phyloP scores from a whole-genome alignment of 2,113 vertebrate genomes.

The Todiramphus chloris region DNA sequence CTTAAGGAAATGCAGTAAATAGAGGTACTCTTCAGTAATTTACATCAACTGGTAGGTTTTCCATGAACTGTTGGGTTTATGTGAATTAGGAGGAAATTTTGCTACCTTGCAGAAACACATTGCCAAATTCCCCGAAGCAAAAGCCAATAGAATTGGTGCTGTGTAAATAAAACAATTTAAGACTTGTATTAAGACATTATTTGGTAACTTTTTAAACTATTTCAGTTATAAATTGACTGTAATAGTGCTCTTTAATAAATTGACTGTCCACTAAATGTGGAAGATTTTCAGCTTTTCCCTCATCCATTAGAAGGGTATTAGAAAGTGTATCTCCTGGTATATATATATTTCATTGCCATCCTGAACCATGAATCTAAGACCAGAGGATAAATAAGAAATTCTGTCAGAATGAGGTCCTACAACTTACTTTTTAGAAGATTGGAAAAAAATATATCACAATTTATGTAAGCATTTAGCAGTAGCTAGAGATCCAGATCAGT shows the following conservation, averaged over 20 bases:
- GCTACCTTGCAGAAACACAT: not conserved
- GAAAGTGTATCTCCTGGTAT: not conserved
- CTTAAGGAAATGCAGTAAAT: not conserved
- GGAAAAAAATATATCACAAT: not conserved
- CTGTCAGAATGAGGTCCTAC: not conserved
- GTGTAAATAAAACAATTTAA: not conserved
- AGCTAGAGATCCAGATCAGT: not conserved
- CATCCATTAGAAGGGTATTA: not conserved
- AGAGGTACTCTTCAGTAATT: not conserved
- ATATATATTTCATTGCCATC: not conserved
- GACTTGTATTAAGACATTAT: not conserved
- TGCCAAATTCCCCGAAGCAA: not conserved
- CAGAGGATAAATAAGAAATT: not conserved
- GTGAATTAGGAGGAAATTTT: not conserved
- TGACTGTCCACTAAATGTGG: not conserved
- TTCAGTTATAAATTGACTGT: not conserved
- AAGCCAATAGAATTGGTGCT: not conserved
- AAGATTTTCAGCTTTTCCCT: not conserved
- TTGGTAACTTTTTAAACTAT: not conserved
- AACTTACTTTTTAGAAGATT: not conserved
- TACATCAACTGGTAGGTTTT: not conserved
- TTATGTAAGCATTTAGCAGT: not conserved
- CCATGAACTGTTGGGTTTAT: not conserved
- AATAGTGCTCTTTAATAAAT: not conserved
- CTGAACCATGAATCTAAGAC: not conserved